Conservation (phyloP, 2,113 vertebrate species). For the Anarrhichthys ocellatus region DNA sequence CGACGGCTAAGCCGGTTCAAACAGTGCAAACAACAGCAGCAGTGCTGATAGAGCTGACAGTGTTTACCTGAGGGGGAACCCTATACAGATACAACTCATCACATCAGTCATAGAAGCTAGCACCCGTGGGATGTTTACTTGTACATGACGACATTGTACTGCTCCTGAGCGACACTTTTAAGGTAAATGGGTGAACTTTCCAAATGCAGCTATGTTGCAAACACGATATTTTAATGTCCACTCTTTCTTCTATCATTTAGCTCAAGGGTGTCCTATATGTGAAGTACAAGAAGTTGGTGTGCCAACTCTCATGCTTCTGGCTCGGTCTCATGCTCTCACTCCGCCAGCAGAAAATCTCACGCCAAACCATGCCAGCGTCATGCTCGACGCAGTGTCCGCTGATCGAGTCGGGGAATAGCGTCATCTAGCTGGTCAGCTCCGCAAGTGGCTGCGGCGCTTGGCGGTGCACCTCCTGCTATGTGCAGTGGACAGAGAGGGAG, state of each 20-base stretch:
- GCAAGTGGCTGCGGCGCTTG: too few species aligned
- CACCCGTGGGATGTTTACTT: neutral
- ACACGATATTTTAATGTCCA: neutral
- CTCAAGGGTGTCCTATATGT: neutral
- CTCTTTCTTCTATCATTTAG: neutral
- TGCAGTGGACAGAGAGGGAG: neutral
- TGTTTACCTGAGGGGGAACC: too few species aligned
- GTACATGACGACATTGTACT: neutral
- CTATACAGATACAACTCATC: neutral
- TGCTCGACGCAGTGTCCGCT: neutral
- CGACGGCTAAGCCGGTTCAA: neutral
- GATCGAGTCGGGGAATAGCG: too few species aligned
- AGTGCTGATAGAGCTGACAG: too few species aligned
- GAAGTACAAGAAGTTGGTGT: neutral
- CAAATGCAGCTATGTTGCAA: neutral
- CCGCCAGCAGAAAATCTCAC: neutral
- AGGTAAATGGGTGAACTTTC: neutral
- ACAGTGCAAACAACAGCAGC: too few species aligned
- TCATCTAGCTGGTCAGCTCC: too few species aligned
- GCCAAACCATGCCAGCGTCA: neutral
- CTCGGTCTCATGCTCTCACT: neutral
- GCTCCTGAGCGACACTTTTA: neutral
- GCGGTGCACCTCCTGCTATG: neutral
- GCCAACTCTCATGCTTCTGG: neutral
- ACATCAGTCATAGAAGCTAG: neutral